phyloP scores from a whole-genome alignment of 2,888 invertebrate species.

The Rosalia funebris region DNA sequence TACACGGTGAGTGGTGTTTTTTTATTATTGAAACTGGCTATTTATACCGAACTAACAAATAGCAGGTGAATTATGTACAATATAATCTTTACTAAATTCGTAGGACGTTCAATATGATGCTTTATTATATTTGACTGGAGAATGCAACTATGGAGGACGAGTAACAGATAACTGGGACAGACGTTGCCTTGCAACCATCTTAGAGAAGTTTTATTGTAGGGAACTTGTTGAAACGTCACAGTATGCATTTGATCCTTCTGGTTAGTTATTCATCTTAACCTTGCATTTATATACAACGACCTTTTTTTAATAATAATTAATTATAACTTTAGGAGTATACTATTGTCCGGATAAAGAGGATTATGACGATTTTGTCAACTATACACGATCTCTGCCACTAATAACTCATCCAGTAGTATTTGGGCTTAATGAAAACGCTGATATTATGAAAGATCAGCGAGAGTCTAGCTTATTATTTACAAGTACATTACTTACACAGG shows the following conservation, averaged over 20 bases:
- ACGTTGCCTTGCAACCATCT: conserved; percentile 83
- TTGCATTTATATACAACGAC: no score
- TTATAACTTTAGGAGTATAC: conserved; percentile 71
- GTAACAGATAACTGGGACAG: conserved; percentile 97
- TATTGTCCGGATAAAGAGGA: conserved; percentile 78
- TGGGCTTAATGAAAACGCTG: conserved; percentile 93
- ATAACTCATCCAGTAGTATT: conserved; percentile 86
- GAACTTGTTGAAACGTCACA: conserved; percentile 71
- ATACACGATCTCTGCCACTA: conserved; percentile 77
- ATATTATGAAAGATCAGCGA: conserved; percentile 90
- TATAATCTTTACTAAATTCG: conserved; percentile 34
- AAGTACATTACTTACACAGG: conserved; percentile 83
- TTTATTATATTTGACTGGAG: conserved; percentile 88
- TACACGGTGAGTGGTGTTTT: conserved; percentile 71
- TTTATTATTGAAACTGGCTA: no score
- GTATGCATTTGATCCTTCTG: conserved; percentile 75
- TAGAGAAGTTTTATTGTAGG: conserved; percentile 81
- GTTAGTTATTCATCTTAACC: conserved; percentile 60
- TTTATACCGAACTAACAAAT: no score
- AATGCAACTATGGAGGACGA: conserved; percentile 95
- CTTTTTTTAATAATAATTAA: no score
- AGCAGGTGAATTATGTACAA: no score
- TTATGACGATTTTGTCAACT: conserved; percentile 76
- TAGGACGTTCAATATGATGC: conserved; percentile 88
- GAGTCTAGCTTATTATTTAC: conserved; percentile 82